Evolutionary conservation across 2,113 vertebrate genomes (phyloP), one percentile per base, ranked within the genome.

Genomic region (Enhydra lutris): DNA sequence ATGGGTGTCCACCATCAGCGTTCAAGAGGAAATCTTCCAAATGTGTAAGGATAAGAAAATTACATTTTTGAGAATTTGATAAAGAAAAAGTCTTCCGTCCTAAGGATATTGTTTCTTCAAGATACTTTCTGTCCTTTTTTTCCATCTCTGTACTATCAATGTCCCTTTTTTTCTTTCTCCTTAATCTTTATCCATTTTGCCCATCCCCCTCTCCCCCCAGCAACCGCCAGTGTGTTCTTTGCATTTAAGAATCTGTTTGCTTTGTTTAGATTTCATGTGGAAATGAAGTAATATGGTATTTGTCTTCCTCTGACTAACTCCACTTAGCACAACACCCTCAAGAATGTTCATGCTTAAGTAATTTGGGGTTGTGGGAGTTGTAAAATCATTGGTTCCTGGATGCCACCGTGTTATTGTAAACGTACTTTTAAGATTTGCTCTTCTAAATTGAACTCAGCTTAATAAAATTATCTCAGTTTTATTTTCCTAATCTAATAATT

Each of bases 21-120:
- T 50, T 89, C 95, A 91, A 91, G 90, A 93, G 59, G 52, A 78
- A 89, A 67, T 83, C 63, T 76, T 92, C 10, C 45, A 67, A 42
- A 89, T 81, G 73, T 85, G 11, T 21, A 63, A 96, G 74, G 42
- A 89, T 81, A 95, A 78, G 29, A 67, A 59, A 86, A 29, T 63
- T 55, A 0, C 36, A 26, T 88, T 94, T 92, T 79, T 90, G 88
- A 92, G 47, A 21, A n/a, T 84, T 63, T 76, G n/a, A 92, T 45
- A 34, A 81, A 52, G 20, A 78, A 90, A 86, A 91, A n/a, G 17
- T 39, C 61, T 79, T 85, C 11, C 36, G 2, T 78, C 26, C 29
- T 57, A 47, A 73, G 47, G 21, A 59, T 71, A 59, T 24, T 42
- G 23, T 63, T 69, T 45, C 31, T 69, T 47, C 39, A 55, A 87